These are phyloP conservation scores for Laterallus jamaicensis DNA, from an alignment of 2,113 vertebrate genomes.

Conservation along the genomic window DNA sequence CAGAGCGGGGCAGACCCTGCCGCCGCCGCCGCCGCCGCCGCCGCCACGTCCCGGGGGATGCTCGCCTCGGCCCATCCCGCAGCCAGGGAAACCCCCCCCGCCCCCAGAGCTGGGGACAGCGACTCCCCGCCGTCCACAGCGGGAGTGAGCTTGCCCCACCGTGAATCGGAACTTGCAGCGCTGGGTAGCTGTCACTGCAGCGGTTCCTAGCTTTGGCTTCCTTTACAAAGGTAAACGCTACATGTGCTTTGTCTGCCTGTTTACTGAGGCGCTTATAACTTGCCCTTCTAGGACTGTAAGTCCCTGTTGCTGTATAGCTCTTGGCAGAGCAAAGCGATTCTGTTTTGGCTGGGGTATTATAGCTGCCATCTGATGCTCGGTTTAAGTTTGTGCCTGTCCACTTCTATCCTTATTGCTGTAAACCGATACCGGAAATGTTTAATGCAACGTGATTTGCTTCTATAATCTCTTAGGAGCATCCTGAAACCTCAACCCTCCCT, in stretches of 20 bases:
- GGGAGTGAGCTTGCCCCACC: not conserved
- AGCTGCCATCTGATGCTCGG: not conserved
- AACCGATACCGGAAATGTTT: not conserved
- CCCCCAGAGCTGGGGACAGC: not conserved
- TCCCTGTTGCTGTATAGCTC: not conserved
- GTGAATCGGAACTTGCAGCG: too few relatives aligned
- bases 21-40: not conserved
- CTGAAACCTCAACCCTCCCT: not conserved
- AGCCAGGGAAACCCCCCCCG: not conserved
- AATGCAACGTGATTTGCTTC: not conserved
- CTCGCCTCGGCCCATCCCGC: not conserved
- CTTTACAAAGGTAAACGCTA: constrained; percentile 1
- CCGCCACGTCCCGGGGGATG: constrained; percentile 8
- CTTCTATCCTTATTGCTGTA: not conserved
- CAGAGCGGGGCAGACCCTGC: not conserved
- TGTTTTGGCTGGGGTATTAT: not conserved
- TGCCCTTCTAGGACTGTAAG: not conserved
- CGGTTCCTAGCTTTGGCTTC: not conserved
- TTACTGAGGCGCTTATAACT: not conserved
- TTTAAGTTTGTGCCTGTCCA: not conserved
- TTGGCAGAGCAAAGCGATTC: not conserved
- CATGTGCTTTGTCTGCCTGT: not conserved
- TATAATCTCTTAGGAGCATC: not conserved
- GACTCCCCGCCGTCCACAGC: not conserved
- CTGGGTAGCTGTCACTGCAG: not conserved